These are phyloP conservation scores for Tadarida brasiliensis DNA, from an alignment of 2,797 vertebrate species.

Conservation along the genomic window DNA sequence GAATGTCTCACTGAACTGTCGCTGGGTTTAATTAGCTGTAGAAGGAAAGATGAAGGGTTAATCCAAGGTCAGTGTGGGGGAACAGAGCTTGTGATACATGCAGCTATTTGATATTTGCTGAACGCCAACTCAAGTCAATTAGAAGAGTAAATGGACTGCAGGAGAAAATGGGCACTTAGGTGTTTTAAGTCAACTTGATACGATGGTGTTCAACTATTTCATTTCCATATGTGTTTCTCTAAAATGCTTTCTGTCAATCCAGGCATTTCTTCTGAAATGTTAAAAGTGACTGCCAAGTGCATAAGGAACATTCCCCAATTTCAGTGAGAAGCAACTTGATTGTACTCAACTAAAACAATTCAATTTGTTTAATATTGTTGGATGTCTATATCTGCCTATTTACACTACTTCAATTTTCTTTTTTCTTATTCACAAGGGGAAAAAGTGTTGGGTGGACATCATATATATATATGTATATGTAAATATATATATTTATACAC, in stretches of 20 bases:
- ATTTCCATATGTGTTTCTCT: background rate
- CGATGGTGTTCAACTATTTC: background rate
- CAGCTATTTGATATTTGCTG: constrained; percentile 52
- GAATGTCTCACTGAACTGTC: constrained; percentile 23
- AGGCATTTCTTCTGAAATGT: constrained; percentile 38
- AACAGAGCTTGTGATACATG: background rate
- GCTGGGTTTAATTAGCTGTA: constrained; percentile 74
- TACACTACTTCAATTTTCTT: background rate
- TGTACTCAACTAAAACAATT: constrained; percentile 59
- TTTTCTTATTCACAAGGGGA: background rate
- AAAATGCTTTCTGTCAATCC: constrained; percentile 50
- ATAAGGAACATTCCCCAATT: background rate
- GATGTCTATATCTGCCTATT: constrained; percentile 11
- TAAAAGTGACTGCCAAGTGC: constrained; percentile 18
- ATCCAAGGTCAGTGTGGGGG: constrained; percentile 56
- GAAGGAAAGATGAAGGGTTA: constrained; percentile 74
- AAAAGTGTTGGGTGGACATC: background rate
- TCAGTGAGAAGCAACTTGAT: constrained; percentile 37
- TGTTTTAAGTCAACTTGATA: constrained; percentile 60
- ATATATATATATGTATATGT: background rate
- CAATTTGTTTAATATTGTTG: constrained; percentile 28
- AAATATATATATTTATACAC: no score
- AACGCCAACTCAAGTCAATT: background rate
- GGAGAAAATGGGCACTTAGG: background rate
- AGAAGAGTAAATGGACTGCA: background rate